Evolutionary conservation across 1,140 invertebrate species (phyloP).

Genomic region (Chionoecetes opilio): DNA sequence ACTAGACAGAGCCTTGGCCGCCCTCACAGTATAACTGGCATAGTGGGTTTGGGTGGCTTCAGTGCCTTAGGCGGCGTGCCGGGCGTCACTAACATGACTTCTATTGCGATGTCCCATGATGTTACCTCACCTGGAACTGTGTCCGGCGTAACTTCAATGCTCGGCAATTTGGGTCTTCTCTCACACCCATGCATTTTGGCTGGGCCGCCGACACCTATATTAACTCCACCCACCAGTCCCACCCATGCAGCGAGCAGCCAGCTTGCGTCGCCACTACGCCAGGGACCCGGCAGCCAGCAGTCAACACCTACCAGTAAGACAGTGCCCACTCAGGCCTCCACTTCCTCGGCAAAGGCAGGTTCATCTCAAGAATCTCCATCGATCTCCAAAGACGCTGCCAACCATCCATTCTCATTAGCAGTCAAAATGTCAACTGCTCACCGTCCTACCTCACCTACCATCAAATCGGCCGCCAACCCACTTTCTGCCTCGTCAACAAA

Average conservation of each 20-base stretch:
- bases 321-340: conserved; percentile 55
- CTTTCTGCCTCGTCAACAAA: not conserved
- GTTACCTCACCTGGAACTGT: conserved; percentile 60
- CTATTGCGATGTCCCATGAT: not conserved
- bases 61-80: conserved; percentile 71
- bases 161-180: conserved; percentile 71
- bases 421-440: conserved; percentile 50
- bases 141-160: conserved; percentile 70
- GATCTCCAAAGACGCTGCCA: conserved; percentile 33
- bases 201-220: conserved; percentile 68
- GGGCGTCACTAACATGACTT: conserved; percentile 54
- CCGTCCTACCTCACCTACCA: conserved; percentile 53
- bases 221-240: conserved; percentile 75
- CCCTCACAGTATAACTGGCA: conserved; percentile 79
- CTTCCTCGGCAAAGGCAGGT: conserved; percentile 36
- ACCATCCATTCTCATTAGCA: not conserved
- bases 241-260: conserved; percentile 70
- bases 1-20: conserved; percentile 56
- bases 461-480: not conserved
- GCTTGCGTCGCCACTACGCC: conserved; percentile 45
- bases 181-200: conserved; percentile 53
- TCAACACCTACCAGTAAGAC: conserved; percentile 54
- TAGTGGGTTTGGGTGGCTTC: conserved; percentile 78
- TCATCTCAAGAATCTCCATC: conserved; percentile 34
- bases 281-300: conserved; percentile 57